A percentile compares a stretch with the other conserved stretches of the same genome.
Evolutionary conservation across 2,888 invertebrate species (phyloP).

Genomic region (Oscheius sp.): DNA sequence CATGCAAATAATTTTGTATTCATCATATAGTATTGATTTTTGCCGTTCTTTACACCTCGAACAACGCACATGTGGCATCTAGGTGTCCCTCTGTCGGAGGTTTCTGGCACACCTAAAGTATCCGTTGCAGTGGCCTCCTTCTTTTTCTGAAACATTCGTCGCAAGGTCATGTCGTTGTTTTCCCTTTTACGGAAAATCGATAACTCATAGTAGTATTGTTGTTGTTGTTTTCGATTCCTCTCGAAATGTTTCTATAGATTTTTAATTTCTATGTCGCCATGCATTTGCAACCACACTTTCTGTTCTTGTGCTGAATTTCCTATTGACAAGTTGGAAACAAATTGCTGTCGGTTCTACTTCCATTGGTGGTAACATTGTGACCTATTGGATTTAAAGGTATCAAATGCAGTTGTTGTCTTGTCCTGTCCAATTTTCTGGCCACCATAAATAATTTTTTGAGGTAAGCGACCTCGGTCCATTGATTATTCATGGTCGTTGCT

Average conservation of each 20-base stretch:
- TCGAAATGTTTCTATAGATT: no score
- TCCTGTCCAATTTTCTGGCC: background rate
- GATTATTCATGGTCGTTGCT: slow-evolving; percentile 28
- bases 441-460: slow-evolving; percentile 23
- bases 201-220: no score
- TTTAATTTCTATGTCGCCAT: no score
- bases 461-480: slow-evolving; percentile 25
- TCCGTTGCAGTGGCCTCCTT: slow-evolving; percentile 19
- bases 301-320: no score
- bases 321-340: no score
- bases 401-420: background rate
- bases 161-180: slow-evolving; percentile 1
- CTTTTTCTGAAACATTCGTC: background rate
- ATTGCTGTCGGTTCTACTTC: no score
- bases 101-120: slow-evolving; percentile 12
- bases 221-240: no score
- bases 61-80: slow-evolving; percentile 29
- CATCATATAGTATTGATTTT: slow-evolving; percentile 23
- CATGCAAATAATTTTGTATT: slow-evolving; percentile 19
- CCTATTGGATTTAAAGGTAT: no score
- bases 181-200: background rate
- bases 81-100: slow-evolving; percentile 21
- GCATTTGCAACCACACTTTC: no score
- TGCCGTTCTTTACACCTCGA: slow-evolving; percentile 26
- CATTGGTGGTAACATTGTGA: no score